These are phyloP conservation scores for Colius striatus DNA, from an alignment of 2,113 vertebrate genomes.

Conservation along the genomic window DNA sequence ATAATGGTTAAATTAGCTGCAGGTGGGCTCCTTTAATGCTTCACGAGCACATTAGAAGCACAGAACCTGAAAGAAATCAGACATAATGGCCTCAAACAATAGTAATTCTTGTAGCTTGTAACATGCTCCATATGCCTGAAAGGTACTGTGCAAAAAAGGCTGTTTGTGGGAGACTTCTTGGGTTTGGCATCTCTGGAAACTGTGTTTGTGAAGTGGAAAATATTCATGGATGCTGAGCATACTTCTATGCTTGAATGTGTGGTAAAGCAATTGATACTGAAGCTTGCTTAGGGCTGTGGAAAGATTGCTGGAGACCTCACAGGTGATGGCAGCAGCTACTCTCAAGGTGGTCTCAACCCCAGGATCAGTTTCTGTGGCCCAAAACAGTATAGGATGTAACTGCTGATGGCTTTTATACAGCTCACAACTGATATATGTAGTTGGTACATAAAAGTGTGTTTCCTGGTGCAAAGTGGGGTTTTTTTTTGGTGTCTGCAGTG, in stretches of 20 bases:
- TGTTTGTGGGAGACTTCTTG: not conserved
- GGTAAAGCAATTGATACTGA: not conserved
- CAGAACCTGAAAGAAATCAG: constrained; percentile 13
- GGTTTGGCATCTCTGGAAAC: not conserved
- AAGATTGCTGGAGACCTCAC: not conserved
- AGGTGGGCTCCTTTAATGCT: constrained; percentile 10
- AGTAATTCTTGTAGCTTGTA: not conserved
- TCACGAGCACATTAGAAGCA: constrained; percentile 6
- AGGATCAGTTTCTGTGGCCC: not conserved
- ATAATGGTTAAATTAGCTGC: constrained; percentile 15
- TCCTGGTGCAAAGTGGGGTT: not conserved
- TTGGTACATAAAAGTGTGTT: accelerated
- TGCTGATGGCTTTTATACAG: not conserved
- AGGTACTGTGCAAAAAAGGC: not conserved
- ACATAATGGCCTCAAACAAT: not conserved
- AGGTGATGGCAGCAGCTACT: not conserved
- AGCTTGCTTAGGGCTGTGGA: not conserved
- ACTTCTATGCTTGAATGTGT: not conserved
- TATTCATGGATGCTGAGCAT: not conserved
- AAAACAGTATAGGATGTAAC: not conserved
- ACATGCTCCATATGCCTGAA: not conserved
- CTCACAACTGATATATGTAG: accelerated
- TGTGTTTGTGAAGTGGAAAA: not conserved
- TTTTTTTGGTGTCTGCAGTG: not conserved
- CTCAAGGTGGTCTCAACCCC: not conserved